A percentile compares a stretch with the other conserved stretches of the same genome.
These are phyloP conservation scores for Carlito syrichta DNA, from an alignment of 2,113 vertebrate species.

Conservation along the genomic window DNA sequence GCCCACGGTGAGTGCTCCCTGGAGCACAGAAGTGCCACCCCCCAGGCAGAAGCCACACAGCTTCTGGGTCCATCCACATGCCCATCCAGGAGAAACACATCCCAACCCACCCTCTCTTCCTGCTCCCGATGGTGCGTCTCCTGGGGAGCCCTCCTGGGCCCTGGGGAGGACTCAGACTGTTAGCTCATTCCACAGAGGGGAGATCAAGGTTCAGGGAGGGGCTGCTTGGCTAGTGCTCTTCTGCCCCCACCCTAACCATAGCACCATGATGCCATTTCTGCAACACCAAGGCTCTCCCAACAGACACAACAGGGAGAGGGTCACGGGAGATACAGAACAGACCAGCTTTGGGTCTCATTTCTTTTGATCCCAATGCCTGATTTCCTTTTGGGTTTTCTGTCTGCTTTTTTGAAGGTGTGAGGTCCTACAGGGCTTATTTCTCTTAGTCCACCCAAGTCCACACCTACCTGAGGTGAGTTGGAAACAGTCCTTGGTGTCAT, in stretches of 20 bases:
- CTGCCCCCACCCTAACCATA: neutral
- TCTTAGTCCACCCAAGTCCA: neutral
- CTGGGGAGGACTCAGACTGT: neutral
- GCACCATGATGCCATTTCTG: neutral
- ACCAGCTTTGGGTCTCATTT: neutral
- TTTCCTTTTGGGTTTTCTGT: neutral
- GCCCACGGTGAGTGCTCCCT: neutral
- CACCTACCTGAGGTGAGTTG: conserved; percentile 65
- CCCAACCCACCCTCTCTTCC: neutral
- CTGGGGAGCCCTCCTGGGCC: neutral
- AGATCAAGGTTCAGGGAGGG: neutral
- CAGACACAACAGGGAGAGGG: neutral
- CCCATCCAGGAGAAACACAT: neutral
- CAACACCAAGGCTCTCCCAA: neutral
- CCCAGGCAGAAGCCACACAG: accelerated
- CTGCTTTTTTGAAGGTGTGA: neutral
- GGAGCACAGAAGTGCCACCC: neutral
- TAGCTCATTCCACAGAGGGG: neutral
- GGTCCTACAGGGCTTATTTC: neutral
- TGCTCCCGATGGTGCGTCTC: neutral
- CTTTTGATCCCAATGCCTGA: neutral
- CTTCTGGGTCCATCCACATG: too few species aligned
- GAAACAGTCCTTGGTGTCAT: conserved; percentile 61
- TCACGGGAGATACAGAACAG: neutral
- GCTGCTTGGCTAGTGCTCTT: neutral